Evolutionary conservation across 1,140 invertebrate genomes (phyloP).

Genomic region (Drosophila pectinifera): DNA sequence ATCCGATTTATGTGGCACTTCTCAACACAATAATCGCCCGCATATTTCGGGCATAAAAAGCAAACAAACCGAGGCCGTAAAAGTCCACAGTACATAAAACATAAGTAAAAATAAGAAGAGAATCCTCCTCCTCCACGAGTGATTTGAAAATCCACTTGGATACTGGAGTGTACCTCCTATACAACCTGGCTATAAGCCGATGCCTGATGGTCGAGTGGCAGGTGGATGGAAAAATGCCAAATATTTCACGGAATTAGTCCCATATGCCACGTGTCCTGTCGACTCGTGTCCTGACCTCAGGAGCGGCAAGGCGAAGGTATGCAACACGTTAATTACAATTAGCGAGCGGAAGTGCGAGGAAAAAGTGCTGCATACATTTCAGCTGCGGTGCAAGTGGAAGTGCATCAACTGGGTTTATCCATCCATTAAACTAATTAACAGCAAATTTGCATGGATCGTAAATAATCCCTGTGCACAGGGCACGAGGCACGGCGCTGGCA

Average conservation of each 20-base stretch:
- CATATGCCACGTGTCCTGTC: slow-evolving; percentile 39
- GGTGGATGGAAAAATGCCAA: slow-evolving; percentile 19
- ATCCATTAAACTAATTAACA: slow-evolving; percentile 84
- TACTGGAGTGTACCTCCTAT: slow-evolving; percentile 1
- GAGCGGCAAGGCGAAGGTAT: slow-evolving; percentile 44
- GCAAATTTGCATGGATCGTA: slow-evolving; percentile 83
- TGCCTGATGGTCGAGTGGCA: not conserved
- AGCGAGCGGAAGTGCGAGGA: slow-evolving; percentile 72
- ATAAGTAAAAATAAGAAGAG: too few species aligned
- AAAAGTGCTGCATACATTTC: slow-evolving; percentile 51
- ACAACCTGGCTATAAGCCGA: not conserved
- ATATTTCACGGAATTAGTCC: slow-evolving; percentile 29
- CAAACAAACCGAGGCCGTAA: slow-evolving; percentile 28
- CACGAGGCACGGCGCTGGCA: not conserved
- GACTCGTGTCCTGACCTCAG: slow-evolving; percentile 1
- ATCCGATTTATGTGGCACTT: slow-evolving; percentile 62
- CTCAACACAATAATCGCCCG: slow-evolving; percentile 53
- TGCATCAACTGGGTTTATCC: slow-evolving; percentile 81
- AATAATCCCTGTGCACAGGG: slow-evolving; percentile 72
- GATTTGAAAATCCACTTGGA: slow-evolving; percentile 40
- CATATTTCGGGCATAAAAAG: slow-evolving; percentile 51
- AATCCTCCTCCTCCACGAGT: too few species aligned
- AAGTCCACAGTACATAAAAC: slow-evolving; percentile 48
- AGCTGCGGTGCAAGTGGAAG: slow-evolving; percentile 44
- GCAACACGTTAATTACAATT: slow-evolving; percentile 83